These are phyloP conservation scores for Brachypteracias leptosomus DNA, from an alignment of 2,113 vertebrate species.

Conservation along the genomic window DNA sequence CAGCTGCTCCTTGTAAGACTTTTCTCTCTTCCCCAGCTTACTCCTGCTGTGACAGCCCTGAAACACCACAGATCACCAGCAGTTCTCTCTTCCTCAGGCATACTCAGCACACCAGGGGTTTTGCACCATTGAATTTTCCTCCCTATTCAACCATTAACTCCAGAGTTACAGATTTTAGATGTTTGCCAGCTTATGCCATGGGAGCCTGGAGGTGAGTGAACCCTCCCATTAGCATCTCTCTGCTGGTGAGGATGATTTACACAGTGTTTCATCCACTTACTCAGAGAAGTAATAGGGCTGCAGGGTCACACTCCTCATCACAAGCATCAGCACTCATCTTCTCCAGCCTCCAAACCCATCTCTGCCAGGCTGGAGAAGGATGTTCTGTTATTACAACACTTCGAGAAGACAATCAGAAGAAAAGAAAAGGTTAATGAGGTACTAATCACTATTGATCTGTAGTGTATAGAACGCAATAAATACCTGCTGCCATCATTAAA, in stretches of 20 bases:
- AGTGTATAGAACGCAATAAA: slow-evolving; percentile 14
- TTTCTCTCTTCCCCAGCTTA: not conserved
- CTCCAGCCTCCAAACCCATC: not conserved
- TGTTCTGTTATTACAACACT: not conserved
- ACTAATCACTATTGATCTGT: slow-evolving; percentile 46
- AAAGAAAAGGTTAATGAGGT: slow-evolving; percentile 45
- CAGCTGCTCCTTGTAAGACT: no score
- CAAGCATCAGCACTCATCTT: not conserved
- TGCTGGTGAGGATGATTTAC: not conserved
- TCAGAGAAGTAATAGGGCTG: not conserved
- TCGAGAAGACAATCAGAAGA: not conserved
- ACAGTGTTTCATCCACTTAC: not conserved
- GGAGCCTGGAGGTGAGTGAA: not conserved
- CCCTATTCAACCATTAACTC: not conserved
- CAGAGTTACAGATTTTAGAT: not conserved
- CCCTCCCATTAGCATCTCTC: not conserved
- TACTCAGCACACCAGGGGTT: not conserved
- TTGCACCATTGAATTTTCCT: not conserved
- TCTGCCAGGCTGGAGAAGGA: not conserved
- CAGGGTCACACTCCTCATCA: not conserved
- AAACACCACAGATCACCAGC: not conserved
- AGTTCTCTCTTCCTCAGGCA: not conserved
- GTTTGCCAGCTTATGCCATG: not conserved
- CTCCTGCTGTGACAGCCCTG: not conserved
- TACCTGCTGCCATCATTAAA: not conserved